Conservation (phyloP, 2,888 invertebrate genomes). For the Antheraea assamensis region DNA sequence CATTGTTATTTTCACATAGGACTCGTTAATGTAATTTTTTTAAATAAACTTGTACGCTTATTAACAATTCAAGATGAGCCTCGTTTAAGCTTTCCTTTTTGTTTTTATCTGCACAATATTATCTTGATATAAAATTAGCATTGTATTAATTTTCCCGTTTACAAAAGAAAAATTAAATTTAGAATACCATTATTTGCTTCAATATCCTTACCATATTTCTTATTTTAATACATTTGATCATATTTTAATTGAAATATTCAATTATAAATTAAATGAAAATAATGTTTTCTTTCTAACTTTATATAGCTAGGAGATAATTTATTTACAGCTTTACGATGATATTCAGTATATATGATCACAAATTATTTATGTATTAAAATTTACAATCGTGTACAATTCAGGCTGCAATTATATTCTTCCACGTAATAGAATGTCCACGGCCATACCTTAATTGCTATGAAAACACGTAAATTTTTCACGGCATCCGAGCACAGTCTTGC, state of each 20-base stretch:
- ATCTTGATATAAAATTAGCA: too few species aligned
- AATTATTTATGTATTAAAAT: not conserved
- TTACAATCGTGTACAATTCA: not conserved
- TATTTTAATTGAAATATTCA: not conserved
- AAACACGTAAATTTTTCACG: slow-evolving; percentile 31
- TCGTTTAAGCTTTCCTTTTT: too few species aligned
- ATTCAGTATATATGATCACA: not conserved
- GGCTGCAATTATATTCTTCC: not conserved
- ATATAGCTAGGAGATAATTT: not conserved
- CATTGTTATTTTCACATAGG: too few species aligned
- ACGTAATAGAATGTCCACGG: not conserved
- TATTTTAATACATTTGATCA: not conserved
- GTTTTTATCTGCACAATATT: too few species aligned
- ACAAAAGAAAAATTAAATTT: too few species aligned
- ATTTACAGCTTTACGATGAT: not conserved
- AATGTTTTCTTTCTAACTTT: not conserved
- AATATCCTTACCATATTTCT: not conserved
- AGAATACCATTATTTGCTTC: too few species aligned
- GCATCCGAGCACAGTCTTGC: slow-evolving; percentile 26
- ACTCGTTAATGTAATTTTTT: too few species aligned
- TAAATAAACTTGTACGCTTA: too few species aligned
- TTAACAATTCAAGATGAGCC: too few species aligned
- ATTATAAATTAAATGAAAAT: too few species aligned
- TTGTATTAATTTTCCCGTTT: too few species aligned
- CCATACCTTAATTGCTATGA: slow-evolving; percentile 24